Base-by-base conservation (phyloP, 2,797 vertebrate genomes). In the Adrianichthys oophorus region DNA sequence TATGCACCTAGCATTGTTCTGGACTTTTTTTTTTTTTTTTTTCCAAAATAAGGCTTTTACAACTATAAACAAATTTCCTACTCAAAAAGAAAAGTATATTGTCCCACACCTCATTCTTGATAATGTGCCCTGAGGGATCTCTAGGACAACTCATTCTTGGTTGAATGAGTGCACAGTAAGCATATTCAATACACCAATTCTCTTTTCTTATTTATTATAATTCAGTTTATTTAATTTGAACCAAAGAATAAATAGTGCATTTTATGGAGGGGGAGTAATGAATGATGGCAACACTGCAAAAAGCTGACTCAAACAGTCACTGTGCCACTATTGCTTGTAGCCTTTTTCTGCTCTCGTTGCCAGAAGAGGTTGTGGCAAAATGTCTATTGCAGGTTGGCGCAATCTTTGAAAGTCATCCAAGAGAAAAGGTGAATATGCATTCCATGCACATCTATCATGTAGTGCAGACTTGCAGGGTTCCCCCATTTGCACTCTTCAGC, bases 331-430 rank as follows among this genome's bases (percentile, higher is more conserved):
- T 72, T 69, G 73, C 78, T 79, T 70, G 76, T 82, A 65, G 64
- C 77, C 69, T 77, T 78, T 81, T 72, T 68, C 74, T 66, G 70
- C 70, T 59, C 62, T 58, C 64, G 46, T 41, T 79, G 82, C 76
- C 83, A 84, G 46, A 7, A 17, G 59, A 82, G 15, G n/a, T 78
- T 16, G 62, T 73, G 85, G 85, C 85, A 89, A 76, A 74, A 52
- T 76, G 32, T 65, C 66, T 75, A 81, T 87, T 74, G 58, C 58
- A 66, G 79, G 80, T 72, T 72, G 76, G 75, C 77, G 78, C 52
- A 62, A 56, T 62, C 44, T 86, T 88, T 90, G 88, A 90, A 90
- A 88, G 88, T 89, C 88, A 88, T 86, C 86, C 88, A 90, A 68
- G 68, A 80, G 63, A 44, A 65, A 80, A 79, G 74, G 74, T 85